Evolutionary conservation across 2,888 invertebrate genomes (phyloP).

Genomic region (Nymphalis urticae): DNA sequence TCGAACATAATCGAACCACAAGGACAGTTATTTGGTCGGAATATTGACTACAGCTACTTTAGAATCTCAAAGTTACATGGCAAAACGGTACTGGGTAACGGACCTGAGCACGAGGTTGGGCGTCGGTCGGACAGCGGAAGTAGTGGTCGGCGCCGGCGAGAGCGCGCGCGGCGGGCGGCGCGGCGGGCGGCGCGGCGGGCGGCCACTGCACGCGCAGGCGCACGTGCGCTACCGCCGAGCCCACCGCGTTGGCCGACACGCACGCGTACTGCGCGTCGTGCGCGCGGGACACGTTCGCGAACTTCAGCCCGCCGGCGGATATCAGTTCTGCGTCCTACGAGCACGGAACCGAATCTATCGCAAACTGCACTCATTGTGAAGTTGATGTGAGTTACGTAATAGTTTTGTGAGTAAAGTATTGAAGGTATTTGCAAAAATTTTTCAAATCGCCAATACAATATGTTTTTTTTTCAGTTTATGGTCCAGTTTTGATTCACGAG

Average conservation of each 20-base stretch:
- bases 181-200: slow-evolving; percentile 78
- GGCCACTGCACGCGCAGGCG: slow-evolving; percentile 79
- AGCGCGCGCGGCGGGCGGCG: slow-evolving; percentile 78
- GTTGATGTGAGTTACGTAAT: too few relatives aligned
- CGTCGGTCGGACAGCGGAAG: slow-evolving; percentile 64
- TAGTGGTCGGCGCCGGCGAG: slow-evolving; percentile 65
- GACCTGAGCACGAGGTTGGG: slow-evolving; percentile 66
- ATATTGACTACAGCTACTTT: too few relatives aligned
- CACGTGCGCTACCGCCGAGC: slow-evolving; percentile 75
- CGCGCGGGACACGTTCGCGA: slow-evolving; percentile 58
- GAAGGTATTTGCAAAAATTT: not conserved
- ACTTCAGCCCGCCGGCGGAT: slow-evolving; percentile 49
- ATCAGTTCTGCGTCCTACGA: slow-evolving; percentile 63
- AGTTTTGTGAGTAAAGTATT: not conserved
- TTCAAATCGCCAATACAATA: not conserved
- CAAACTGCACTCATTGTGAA: too few relatives aligned
- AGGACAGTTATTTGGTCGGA: too few relatives aligned
- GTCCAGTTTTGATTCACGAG: too few relatives aligned
- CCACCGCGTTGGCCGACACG: slow-evolving; percentile 81
- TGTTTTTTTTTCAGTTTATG: too few relatives aligned
- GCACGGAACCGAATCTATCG: not conserved
- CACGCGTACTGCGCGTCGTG: slow-evolving; percentile 82
- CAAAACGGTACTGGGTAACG: slow-evolving; percentile 19
- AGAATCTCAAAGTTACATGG: too few relatives aligned
- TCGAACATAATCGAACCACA: too few relatives aligned